Base-by-base conservation (phyloP, 1,140 invertebrate genomes). In the Meloidogyne chitwoodi region DNA sequence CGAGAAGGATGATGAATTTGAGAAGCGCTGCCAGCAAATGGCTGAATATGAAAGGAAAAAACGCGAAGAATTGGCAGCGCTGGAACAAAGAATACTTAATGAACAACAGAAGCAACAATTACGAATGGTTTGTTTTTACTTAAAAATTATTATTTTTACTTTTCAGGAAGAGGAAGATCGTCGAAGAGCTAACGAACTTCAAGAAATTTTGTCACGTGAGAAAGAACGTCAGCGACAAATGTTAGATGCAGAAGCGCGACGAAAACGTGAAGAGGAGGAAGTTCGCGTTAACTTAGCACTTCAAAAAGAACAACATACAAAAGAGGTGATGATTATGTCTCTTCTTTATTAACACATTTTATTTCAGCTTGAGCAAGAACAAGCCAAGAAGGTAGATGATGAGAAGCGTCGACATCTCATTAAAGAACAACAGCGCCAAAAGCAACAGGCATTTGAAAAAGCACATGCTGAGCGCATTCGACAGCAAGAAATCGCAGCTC, bases 1-100 rank as follows among this genome's bases (percentile, higher is more conserved):
- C 11, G 80, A 77, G 31, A 80, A 83, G 31, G 80, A 81, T 44
- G 26, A 73, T 66, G 80, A 81, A 48, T 68, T 81, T n/a, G 80
- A 83, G 29, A 68, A 65, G 41, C 68, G 69, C 16, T 38, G 74
- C 14, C 29, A 31, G n/a, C 69, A 81, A 48, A 71, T 81, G 41
- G 74, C 74, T 64, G 80, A 81, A 56, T 81, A 74, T 63, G 80
- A 81, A 63, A 76, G 76, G 0, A 64, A 80, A 31, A 74, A 66
- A 31, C 66, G 76, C 12, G 81, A 83, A 16, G 79, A 74, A 44
- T 63, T 83, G 22, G 69, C 77, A 26, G 68, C 56, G 12, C 14
- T 81, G 31, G 77, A 76, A 34, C 68, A 76, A 22, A 34, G 81
- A 31, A 61, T 80, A 26, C 41, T 61, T 8, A 72, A 24, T 11